Conservation (phyloP, 2,888 invertebrate genomes). For the Ectemnius cavifrons region DNA sequence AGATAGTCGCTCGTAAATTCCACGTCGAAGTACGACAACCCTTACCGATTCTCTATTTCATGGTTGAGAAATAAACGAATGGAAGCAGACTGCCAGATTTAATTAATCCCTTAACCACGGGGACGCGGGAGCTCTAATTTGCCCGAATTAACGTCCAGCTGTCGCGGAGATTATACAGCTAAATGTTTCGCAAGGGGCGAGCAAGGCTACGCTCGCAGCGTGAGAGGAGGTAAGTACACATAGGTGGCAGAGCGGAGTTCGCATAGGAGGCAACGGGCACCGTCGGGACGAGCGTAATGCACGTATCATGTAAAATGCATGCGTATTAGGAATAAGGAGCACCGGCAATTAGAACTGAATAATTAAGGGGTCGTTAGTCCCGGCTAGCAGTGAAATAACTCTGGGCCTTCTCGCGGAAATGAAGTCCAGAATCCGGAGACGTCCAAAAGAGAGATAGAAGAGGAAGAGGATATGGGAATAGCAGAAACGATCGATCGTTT, state of each 20-base stretch:
- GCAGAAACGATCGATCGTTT: conserved; percentile 50
- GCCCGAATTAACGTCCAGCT: too few species aligned
- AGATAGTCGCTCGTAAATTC: neutral
- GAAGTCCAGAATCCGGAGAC: conserved; percentile 43
- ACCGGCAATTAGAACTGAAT: conserved; percentile 58
- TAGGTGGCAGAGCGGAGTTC: conserved; percentile 9
- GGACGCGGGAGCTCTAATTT: too few species aligned
- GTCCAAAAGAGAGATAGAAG: neutral
- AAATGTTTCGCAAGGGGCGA: too few species aligned
- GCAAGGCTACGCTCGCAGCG: too few species aligned
- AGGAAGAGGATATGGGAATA: conserved; percentile 24
- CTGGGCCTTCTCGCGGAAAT: conserved; percentile 29
- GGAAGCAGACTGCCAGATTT: too few species aligned
- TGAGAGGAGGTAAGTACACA: neutral
- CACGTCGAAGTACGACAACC: too few species aligned
- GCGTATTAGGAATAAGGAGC: conserved; percentile 56
- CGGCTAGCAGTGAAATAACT: conserved; percentile 40
- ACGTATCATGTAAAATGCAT: conserved; percentile 43
- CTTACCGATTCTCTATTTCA: too few species aligned
- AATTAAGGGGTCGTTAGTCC: conserved; percentile 61
- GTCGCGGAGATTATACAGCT: too few species aligned
- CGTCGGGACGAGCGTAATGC: conserved; percentile 40
- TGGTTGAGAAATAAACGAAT: too few species aligned
- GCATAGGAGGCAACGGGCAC: conserved; percentile 28
- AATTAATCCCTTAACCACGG: too few species aligned